Evolutionary conservation across 2,888 invertebrate species (phyloP).

Genomic region (Dasypogon diadema): DNA sequence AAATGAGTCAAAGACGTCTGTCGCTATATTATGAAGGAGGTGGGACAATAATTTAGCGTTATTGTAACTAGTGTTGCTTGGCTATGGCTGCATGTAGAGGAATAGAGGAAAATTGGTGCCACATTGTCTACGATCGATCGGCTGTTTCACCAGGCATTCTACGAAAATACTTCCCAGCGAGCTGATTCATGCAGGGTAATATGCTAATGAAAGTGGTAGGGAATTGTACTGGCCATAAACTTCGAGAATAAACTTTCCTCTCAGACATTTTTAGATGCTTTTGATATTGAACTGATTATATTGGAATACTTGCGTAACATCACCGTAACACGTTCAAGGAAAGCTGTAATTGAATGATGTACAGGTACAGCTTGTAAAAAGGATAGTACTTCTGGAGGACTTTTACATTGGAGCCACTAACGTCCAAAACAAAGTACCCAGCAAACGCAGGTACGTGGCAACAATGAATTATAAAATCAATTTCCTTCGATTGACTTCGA

Average conservation of each 20-base stretch:
- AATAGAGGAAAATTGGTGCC: conserved; percentile 46
- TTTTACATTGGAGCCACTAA: too few relatives aligned
- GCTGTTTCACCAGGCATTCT: conserved; percentile 24
- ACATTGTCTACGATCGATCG: conserved; percentile 49
- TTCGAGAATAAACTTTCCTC: conserved; percentile 14
- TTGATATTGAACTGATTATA: background rate
- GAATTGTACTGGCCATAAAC: conserved; percentile 26
- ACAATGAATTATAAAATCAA: too few relatives aligned
- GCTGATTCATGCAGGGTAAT: conserved; percentile 42
- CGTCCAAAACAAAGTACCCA: too few relatives aligned
- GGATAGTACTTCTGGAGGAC: too few relatives aligned
- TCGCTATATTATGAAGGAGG: conserved; percentile 39
- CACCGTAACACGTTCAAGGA: too few relatives aligned
- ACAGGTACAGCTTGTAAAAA: too few relatives aligned
- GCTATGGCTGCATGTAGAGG: conserved; percentile 2
- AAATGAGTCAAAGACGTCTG: conserved; percentile 50
- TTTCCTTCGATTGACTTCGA: too few relatives aligned
- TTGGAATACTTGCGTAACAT: background rate
- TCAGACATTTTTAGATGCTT: background rate
- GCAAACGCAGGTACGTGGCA: too few relatives aligned
- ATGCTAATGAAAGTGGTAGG: conserved; percentile 31
- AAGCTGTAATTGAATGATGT: too few relatives aligned
- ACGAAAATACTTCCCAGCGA: conserved; percentile 23
- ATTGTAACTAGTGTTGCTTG: conserved; percentile 41
- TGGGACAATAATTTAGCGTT: conserved; percentile 47